Conservation (phyloP, 2,888 invertebrate species). For the Rhagium mordax region DNA sequence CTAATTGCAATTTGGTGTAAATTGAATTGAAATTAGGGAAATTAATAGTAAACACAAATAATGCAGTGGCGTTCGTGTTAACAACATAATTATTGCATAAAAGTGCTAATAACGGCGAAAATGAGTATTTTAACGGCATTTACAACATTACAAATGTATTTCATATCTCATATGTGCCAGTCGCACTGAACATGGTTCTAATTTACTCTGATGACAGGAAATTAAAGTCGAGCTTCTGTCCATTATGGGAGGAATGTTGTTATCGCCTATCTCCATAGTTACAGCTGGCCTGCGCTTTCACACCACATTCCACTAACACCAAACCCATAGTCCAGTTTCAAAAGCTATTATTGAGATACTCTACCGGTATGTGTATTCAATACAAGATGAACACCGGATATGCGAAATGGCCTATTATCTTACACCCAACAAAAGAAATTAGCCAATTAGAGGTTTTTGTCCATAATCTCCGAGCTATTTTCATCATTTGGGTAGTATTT, state of each 20-base stretch:
- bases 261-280: constrained; percentile 66
- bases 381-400: constrained; percentile 52
- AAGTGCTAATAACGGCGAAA: constrained; percentile 37
- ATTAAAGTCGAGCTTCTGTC: constrained; percentile 67
- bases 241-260: constrained; percentile 66
- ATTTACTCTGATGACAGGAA: constrained; percentile 67
- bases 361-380: constrained; percentile 48
- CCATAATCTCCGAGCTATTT: not conserved
- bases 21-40: constrained; percentile 32
- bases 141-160: constrained; percentile 47
- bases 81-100: constrained; percentile 31
- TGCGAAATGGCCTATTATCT: constrained; percentile 35
- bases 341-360: constrained; percentile 60
- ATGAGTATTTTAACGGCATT: constrained; percentile 36
- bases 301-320: constrained; percentile 52
- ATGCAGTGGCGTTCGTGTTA: constrained; percentile 9
- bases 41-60: constrained; percentile 25
- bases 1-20: constrained; percentile 17
- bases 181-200: constrained; percentile 61
- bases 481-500: not conserved
- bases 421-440: not conserved
- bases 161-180: constrained; percentile 58
- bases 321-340: constrained; percentile 54
- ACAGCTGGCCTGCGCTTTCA: constrained; percentile 62
- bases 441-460: not conserved